A percentile compares a stretch with the other conserved stretches of the same genome.
These are phyloP conservation scores for Cosmia pyralina DNA, from an alignment of 2,888 invertebrate genomes.

Conservation along the genomic window DNA sequence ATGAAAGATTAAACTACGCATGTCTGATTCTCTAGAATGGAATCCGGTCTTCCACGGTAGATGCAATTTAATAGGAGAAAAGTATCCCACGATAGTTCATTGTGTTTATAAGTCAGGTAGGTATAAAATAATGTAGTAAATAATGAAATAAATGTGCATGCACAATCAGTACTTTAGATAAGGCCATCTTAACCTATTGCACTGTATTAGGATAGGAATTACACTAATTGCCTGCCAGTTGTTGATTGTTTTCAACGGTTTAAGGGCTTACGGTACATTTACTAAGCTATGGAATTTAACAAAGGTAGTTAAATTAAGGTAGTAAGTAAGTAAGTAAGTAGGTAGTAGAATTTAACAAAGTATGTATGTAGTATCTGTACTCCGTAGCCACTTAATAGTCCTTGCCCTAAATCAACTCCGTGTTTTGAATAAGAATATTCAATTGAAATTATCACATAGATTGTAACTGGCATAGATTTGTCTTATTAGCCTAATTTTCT, in stretches of 20 bases:
- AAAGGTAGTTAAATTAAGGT: too few species aligned
- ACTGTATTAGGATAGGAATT: slow-evolving; percentile 37
- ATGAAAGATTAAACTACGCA: slow-evolving; percentile 67
- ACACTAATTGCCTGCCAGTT: slow-evolving; percentile 38
- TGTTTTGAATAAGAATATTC: slow-evolving; percentile 17
- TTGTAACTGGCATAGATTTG: background rate
- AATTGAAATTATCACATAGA: slow-evolving; percentile 9
- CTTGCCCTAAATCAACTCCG: slow-evolving; percentile 30
- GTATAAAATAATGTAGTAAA: slow-evolving; percentile 47
- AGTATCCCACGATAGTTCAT: slow-evolving; percentile 69
- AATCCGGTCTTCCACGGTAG: slow-evolving; percentile 59
- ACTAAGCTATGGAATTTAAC: slow-evolving; percentile 32
- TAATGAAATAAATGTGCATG: slow-evolving; percentile 44
- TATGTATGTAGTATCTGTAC: background rate
- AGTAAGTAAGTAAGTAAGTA: too few species aligned
- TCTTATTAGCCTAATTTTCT: slow-evolving; percentile 4
- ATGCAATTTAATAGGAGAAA: slow-evolving; percentile 66
- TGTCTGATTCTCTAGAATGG: slow-evolving; percentile 66
- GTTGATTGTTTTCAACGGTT: slow-evolving; percentile 19
- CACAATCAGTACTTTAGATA: slow-evolving; percentile 15
- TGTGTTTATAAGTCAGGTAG: slow-evolving; percentile 48
- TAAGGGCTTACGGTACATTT: slow-evolving; percentile 30
- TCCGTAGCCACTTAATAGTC: slow-evolving; percentile 7
- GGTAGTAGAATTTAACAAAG: too few species aligned
- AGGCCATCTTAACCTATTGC: background rate